Evolutionary conservation across 1,140 invertebrate species (phyloP).

Genomic region (Agraylea sexmaculata): DNA sequence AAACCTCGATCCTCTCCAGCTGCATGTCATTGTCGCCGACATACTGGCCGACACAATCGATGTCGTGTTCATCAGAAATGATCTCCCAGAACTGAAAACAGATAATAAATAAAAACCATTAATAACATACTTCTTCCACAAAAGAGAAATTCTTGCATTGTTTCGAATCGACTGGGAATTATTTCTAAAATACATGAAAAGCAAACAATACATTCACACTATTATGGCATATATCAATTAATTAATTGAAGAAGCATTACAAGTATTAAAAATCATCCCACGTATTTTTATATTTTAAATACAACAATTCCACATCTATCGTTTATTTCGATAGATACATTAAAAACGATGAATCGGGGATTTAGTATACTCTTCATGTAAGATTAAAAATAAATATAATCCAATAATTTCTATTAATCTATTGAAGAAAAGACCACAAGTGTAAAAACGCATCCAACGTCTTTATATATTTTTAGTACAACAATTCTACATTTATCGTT

Average conservation of each 20-base stretch:
- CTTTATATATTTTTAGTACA: too few species aligned
- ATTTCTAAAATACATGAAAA: not conserved
- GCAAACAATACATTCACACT: conserved; percentile 12
- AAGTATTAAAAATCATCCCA: not conserved
- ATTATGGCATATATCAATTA: conserved; percentile 3
- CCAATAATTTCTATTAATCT: too few species aligned
- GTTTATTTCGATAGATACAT: too few species aligned
- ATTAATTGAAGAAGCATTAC: conserved; percentile 3
- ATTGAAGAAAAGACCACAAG: too few species aligned
- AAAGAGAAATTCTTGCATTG: not conserved
- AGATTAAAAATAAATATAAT: too few species aligned
- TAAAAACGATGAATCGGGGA: too few species aligned
- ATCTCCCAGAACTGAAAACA: conserved; percentile 70
- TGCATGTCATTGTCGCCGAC: conserved; percentile 78
- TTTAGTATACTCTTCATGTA: too few species aligned
- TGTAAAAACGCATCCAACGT: too few species aligned
- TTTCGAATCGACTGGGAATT: not conserved
- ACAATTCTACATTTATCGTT: too few species aligned
- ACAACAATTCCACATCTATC: too few species aligned
- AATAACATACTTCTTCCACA: not conserved
- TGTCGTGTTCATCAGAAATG: conserved; percentile 85
- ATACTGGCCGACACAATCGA: conserved; percentile 77
- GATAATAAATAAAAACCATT: conserved; percentile 13
- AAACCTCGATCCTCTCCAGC: conserved; percentile 82
- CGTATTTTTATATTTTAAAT: not conserved